Base-by-base conservation (phyloP, 2,797 vertebrate genomes). In the Epinephelus coioides region DNA sequence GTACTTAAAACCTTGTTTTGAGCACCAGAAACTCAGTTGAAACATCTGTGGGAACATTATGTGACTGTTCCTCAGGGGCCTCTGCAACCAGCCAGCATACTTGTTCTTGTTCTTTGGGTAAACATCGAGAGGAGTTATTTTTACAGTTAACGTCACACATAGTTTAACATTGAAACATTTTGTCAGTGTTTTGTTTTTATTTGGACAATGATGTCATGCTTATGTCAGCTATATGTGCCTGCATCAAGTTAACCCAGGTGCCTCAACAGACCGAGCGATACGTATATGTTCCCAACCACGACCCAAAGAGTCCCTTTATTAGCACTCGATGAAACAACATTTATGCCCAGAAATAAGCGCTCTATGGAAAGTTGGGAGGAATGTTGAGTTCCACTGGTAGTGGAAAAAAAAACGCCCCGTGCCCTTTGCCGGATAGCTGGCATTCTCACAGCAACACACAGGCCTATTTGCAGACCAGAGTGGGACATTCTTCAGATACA, bases 401-500 rank as follows among this genome's bases (percentile, higher is more conserved):
- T 78, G 79, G 71, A 34, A 81, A 82, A 83, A 86, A 80, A 69
- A 64, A 68, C 19, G 7, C 40, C 57, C 70, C 40, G 4, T 75
- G 85, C 75, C 82, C 84, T 86, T 76, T 57, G 56, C 59, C 73
- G 73, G 60, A 76, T 69, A 75, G 63, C 78, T 76, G 73, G 78
- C 55, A 73, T 78, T 83, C 50, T 55, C 50, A 49, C 34, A 61
- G 53, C 74, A 63, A 66, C 50, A 21, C 46, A 47, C 55, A 56
- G 46, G 53, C 71, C 69, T 85, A 13, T 89, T 90, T 91, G 79
- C 59, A 76, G 73, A 87, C 23, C 55, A 0, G 38, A 72, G 71
- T 83, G 85, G 69, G 81, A 81, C 85, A 84, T 92, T 90, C 73
- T 84, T 79, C 51, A 77, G 50, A 69, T 55, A 47, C 46, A 72